Base-by-base conservation (phyloP, 2,113 vertebrate species). In the Solea solea region DNA sequence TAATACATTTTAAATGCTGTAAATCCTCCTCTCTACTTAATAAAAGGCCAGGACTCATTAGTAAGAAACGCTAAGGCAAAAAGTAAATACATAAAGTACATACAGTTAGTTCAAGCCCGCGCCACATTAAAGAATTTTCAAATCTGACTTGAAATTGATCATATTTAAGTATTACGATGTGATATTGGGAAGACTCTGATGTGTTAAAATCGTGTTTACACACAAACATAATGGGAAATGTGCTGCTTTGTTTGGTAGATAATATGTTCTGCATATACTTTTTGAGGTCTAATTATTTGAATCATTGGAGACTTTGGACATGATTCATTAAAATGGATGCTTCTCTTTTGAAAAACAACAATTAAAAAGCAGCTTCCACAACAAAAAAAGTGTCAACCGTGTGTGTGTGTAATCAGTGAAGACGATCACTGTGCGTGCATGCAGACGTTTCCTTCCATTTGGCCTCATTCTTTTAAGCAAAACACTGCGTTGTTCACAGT, bases 381-480 rank as follows among this genome's bases (percentile, higher is more conserved):
- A 55, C 70, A 64, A 21, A 21, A 21, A 21, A 21, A 21, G 21
- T 1, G 21, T 21, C 21, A 1, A 21, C 21, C 21, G 21, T 21
- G 21, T 1, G 21, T 9, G 2, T 61, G 39, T 61, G 2, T 55
- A 64, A 62, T 71, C 59, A 14, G 34, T 62, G 11, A 15, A 63
- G 63, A 70, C 64, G 52, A 76, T 76, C 21, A 74, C 55, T 64
- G 49, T 49, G 64, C 53, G 49, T 53, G 64, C 53, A 64, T 69
- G 40, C 61, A 65, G 42, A 52, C 46, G 39, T 62, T 68, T 52
- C 15, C 39, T 41, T 27, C 8, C 8, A 44, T 74, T 16, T 45
- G 55, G 25, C 54, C 34, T 13, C 2, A 0, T 52, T 74, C 25
- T 58, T 21, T 25, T 76, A 39, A 12, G 42, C 14, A 61, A 61